Evolutionary conservation across 2,888 invertebrate genomes (phyloP).

Genomic region (Agrochola macilenta): DNA sequence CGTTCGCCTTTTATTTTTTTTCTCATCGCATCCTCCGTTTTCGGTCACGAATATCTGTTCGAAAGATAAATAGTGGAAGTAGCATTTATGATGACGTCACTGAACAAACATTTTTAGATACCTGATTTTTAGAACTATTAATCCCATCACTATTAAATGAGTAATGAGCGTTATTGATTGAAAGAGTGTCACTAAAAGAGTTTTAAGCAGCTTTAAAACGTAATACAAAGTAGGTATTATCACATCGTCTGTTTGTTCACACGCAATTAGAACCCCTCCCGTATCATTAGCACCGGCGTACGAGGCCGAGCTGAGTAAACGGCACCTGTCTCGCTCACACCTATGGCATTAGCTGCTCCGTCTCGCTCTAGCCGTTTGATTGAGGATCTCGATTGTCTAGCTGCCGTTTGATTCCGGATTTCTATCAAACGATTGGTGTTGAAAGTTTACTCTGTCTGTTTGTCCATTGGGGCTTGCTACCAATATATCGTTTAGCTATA

Average conservation of each 20-base stretch:
- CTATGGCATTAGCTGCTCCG: slow-evolving; percentile 55
- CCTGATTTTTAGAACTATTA: slow-evolving; percentile 24
- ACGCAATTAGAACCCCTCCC: slow-evolving; percentile 88
- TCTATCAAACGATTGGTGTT: slow-evolving; percentile 83
- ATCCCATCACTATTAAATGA: slow-evolving; percentile 38
- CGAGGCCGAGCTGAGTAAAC: slow-evolving; percentile 71
- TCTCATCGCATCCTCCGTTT: slow-evolving; percentile 73
- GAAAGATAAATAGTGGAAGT: slow-evolving; percentile 84
- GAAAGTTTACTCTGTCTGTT: slow-evolving; percentile 79
- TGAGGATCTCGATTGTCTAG: slow-evolving; percentile 83
- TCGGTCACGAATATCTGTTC: slow-evolving; percentile 84
- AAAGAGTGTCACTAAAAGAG: slow-evolving; percentile 46
- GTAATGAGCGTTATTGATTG: slow-evolving; percentile 20
- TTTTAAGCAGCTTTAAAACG: slow-evolving; percentile 59
- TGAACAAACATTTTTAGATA: slow-evolving; percentile 52
- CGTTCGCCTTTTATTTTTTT: slow-evolving; percentile 72
- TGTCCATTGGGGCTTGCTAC: slow-evolving; percentile 70
- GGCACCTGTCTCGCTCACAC: slow-evolving; percentile 73
- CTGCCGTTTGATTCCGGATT: slow-evolving; percentile 81
- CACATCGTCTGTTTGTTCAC: slow-evolving; percentile 86
- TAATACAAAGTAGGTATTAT: slow-evolving; percentile 82
- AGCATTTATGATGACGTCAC: slow-evolving; percentile 79
- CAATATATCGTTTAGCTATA: slow-evolving; percentile 67
- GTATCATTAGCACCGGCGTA: slow-evolving; percentile 86
- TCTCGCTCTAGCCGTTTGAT: slow-evolving; percentile 78